Percentiles rank a stretch among this genome's conserved stretches.
phyloP scores from a whole-genome alignment of 2,113 vertebrate genomes.

The Urocolius indicus region DNA sequence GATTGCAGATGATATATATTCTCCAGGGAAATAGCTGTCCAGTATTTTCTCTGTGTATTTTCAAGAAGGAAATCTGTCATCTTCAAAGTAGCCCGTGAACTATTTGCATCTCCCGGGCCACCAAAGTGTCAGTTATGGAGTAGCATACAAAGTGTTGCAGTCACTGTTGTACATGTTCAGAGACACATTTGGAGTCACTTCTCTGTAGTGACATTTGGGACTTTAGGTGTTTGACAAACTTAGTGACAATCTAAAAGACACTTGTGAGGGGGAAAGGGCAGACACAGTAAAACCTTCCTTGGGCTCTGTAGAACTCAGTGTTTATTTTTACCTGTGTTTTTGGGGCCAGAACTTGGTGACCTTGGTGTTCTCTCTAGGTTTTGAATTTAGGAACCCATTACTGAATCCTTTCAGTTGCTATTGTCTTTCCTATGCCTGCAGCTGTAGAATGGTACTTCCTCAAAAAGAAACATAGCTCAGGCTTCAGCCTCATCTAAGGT shows the following conservation, averaged over 20 bases:
- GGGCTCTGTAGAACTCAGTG: background rate
- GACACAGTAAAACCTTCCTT: background rate
- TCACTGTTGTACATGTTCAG: background rate
- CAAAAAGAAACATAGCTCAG: background rate
- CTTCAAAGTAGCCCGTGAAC: background rate
- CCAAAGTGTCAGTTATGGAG: background rate
- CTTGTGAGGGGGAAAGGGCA: background rate
- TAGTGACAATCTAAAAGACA: no score
- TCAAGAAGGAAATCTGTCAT: background rate
- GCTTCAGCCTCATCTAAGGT: background rate
- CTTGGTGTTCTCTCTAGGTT: background rate
- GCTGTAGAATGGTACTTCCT: background rate
- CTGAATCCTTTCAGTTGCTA: background rate
- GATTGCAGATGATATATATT: background rate
- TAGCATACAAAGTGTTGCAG: background rate
- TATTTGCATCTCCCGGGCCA: background rate
- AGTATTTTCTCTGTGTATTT: background rate
- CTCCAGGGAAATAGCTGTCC: background rate
- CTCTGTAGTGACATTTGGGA: background rate
- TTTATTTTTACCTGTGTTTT: background rate
- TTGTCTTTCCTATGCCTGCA: background rate
- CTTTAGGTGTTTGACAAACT: no score
- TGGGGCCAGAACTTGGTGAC: background rate
- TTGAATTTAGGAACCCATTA: background rate
- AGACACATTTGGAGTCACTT: background rate